Percentiles rank a stretch among this genome's conserved stretches.
phyloP scores from a whole-genome alignment of 2,797 vertebrate genomes.

The Lophotriccus pileatus region DNA sequence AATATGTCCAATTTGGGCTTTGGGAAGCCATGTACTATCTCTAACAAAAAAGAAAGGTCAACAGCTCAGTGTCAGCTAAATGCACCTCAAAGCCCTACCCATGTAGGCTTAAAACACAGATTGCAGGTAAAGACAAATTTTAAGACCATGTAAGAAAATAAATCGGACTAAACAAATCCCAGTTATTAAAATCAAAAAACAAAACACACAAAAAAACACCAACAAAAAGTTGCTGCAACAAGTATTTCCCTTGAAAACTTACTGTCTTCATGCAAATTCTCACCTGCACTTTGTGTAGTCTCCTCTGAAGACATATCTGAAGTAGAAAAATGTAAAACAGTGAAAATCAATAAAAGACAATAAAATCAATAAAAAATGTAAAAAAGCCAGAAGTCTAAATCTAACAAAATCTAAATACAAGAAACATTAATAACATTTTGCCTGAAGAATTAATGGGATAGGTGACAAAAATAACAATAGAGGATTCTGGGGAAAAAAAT shows the following conservation, averaged over 20 bases:
- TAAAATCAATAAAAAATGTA: background rate
- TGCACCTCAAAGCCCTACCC: background rate
- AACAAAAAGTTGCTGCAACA: background rate
- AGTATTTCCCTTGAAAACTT: background rate
- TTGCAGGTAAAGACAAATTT: background rate
- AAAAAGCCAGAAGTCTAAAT: background rate
- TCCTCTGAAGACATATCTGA: slow-evolving; percentile 43
- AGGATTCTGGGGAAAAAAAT: background rate
- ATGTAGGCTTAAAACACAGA: background rate
- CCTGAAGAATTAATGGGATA: slow-evolving; percentile 54
- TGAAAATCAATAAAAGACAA: background rate
- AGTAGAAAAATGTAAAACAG: background rate
- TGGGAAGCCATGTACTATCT: background rate
- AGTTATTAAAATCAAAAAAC: background rate
- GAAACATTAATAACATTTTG: slow-evolving; percentile 52
- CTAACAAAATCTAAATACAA: slow-evolving; percentile 8
- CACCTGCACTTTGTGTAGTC: slow-evolving; percentile 40
- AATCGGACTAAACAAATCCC: background rate
- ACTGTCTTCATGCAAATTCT: background rate
- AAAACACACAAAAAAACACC: background rate
- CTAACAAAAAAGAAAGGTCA: background rate
- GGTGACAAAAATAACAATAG: slow-evolving; percentile 36
- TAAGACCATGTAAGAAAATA: background rate
- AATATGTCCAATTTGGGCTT: background rate
- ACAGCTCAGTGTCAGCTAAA: background rate